These are phyloP conservation scores for Acanthornis magna DNA, from an alignment of 2,797 vertebrate genomes.

Conservation along the genomic window DNA sequence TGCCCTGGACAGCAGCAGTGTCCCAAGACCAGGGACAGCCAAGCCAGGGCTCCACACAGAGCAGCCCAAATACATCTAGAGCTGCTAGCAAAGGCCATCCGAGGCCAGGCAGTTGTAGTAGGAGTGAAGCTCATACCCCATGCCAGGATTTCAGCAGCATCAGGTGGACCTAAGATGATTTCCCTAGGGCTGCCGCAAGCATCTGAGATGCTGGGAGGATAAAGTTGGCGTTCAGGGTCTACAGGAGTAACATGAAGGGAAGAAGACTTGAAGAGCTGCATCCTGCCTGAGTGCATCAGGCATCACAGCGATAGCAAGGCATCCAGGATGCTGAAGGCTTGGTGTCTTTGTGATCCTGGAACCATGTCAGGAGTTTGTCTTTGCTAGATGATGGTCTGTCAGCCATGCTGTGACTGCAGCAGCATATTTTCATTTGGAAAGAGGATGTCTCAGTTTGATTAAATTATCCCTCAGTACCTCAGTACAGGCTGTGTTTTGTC, in stretches of 20 bases:
- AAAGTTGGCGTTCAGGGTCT: rapidly evolving
- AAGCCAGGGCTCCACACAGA: not conserved
- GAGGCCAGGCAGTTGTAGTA: not conserved
- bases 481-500: not conserved
- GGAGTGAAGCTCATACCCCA: not conserved
- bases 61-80: not conserved
- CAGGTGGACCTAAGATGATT: not conserved
- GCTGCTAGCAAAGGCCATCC: not conserved
- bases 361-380: not conserved
- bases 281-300: not conserved
- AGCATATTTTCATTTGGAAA: not conserved
- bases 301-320: not conserved
- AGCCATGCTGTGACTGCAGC: not conserved
- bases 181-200: not conserved
- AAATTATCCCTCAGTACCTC: not conserved
- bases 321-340: not conserved
- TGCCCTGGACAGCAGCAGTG: not conserved
- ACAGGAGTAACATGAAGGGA: not conserved
- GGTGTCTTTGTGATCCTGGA: not conserved
- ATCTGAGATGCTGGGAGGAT: not conserved
- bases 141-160: not conserved
- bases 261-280: not conserved
- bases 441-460: not conserved
- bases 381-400: not conserved
- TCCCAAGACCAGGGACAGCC: not conserved